Conservation (phyloP, 1,140 invertebrate genomes). For the Tetramorium simillimum region DNA sequence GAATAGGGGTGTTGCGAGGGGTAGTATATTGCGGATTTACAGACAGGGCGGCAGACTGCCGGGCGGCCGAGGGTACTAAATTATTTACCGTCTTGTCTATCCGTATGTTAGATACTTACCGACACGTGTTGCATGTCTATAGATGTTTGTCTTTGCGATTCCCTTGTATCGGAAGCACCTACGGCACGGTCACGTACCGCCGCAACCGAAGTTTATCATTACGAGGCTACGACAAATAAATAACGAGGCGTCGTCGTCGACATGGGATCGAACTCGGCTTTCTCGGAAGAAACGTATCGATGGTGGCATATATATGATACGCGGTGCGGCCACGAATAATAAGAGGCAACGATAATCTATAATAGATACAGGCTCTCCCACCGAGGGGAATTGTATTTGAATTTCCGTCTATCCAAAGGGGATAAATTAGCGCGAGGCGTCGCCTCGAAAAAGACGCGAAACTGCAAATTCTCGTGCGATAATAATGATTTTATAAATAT, state of each 20-base stretch:
- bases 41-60: conserved; percentile 82
- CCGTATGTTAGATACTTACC: conserved; percentile 73
- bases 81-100: conserved; percentile 82
- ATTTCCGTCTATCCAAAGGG: not conserved
- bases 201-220: conserved; percentile 51
- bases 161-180: conserved; percentile 34
- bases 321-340: not conserved
- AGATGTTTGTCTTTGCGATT: conserved; percentile 61
- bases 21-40: conserved; percentile 69
- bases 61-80: conserved; percentile 80
- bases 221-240: conserved; percentile 58
- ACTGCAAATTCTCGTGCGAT: not conserved
- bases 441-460: not conserved
- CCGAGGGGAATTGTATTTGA: not conserved
- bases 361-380: not conserved
- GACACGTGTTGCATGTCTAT: conserved; percentile 72
- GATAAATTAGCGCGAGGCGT: not conserved
- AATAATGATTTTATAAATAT: not conserved
- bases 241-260: conserved; percentile 54
- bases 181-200: conserved; percentile 42
- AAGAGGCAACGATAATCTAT: not conserved
- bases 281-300: conserved; percentile 40
- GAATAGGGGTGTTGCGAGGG: conserved; percentile 8
- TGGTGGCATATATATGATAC: conserved; percentile 1
- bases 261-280: conserved; percentile 11